These are phyloP conservation scores for Pterostichus madidus DNA, from an alignment of 2,888 invertebrate species.

Conservation along the genomic window DNA sequence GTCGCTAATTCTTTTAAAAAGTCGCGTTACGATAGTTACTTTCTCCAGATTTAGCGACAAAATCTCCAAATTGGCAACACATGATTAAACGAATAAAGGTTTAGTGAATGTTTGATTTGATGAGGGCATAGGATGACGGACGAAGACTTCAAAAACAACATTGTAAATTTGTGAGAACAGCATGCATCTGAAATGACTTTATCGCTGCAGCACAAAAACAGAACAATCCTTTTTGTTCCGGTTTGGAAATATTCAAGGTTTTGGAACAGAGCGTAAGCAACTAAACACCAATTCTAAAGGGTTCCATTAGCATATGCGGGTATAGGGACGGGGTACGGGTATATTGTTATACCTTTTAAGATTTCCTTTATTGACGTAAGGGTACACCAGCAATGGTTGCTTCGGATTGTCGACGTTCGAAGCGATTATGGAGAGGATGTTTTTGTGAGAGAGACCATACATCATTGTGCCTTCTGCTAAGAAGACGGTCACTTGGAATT, in stretches of 20 bases:
- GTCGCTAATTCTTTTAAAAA: too few relatives aligned
- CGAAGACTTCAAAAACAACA: not conserved
- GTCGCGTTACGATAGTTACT: too few relatives aligned
- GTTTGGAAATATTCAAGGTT: constrained; percentile 56
- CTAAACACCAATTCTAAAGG: constrained; percentile 7
- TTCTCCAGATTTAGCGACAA: too few relatives aligned
- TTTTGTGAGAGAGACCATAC: constrained; percentile 85
- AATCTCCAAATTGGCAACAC: too few relatives aligned
- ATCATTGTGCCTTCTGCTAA: constrained; percentile 88
- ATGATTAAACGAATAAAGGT: too few relatives aligned
- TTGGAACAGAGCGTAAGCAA: not conserved
- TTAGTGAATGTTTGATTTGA: too few relatives aligned
- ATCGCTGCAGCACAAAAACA: constrained; percentile 1
- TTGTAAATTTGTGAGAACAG: not conserved
- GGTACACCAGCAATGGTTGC: constrained; percentile 85
- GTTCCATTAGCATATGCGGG: constrained; percentile 43
- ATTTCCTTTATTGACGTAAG: constrained; percentile 84
- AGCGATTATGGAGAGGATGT: constrained; percentile 85
- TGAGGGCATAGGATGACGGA: not conserved
- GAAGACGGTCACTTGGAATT: constrained; percentile 85
- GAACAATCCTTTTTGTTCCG: constrained; percentile 40
- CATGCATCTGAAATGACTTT: not conserved
- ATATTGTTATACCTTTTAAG: constrained; percentile 80
- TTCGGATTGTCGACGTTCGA: constrained; percentile 81
- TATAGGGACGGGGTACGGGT: constrained; percentile 3